phyloP scores from a whole-genome alignment of 2,797 vertebrate species.

The Platyrinchus mystaceus region DNA sequence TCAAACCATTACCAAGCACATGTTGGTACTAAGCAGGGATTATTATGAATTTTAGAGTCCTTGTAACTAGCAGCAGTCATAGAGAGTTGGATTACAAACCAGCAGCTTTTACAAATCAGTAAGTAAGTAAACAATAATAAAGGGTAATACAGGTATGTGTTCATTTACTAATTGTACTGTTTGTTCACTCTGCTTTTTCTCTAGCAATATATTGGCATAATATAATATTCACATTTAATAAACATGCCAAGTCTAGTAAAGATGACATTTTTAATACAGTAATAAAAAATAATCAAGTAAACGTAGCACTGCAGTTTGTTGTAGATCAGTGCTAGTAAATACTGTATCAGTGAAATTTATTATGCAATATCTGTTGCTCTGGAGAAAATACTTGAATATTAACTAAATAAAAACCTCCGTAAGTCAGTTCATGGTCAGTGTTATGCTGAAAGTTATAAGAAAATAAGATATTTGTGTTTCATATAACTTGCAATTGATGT shows the following conservation, averaged over 20 bases:
- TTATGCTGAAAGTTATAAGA: not conserved
- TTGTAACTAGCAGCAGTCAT: not conserved
- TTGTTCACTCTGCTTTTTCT: not conserved
- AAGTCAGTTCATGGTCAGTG: not conserved
- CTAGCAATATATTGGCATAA: not conserved
- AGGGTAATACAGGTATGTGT: not conserved
- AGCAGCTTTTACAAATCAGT: not conserved
- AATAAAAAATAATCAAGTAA: not conserved
- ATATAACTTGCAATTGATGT: not conserved
- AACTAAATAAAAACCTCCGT: not conserved
- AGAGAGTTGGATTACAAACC: not conserved
- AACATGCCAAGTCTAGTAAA: not conserved
- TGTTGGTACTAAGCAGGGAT: not conserved
- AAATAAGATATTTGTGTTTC: not conserved
- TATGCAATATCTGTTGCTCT: not conserved
- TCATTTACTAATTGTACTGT: conserved; percentile 3
- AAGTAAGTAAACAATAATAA: not conserved
- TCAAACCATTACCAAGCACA: not conserved
- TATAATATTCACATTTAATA: not conserved
- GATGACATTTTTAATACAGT: not conserved
- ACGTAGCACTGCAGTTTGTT: not conserved
- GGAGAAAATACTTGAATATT: not conserved
- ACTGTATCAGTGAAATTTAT: not conserved
- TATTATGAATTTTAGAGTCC: not conserved
- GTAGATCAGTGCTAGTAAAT: not conserved